Evolutionary conservation across 2,797 vertebrate species (phyloP), one percentile per base, ranked within the genome.

Genomic region (Telmatherina bonti): DNA sequence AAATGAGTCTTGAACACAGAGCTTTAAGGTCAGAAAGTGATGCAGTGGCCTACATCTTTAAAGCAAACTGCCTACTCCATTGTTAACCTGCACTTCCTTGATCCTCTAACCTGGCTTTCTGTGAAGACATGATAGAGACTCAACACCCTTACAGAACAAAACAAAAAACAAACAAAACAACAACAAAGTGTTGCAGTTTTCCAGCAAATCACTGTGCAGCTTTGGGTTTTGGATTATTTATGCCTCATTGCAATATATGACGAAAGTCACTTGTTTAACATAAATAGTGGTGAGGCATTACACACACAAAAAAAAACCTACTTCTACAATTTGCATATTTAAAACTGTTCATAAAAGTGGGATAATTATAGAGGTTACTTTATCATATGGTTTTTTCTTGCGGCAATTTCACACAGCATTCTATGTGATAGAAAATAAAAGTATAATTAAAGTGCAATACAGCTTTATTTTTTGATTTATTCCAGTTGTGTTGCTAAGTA

Each of bases 381-480:
- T 6, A 41, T 16, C 16, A 15, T 5, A 41, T 41, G 38, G 18
- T 15, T 6, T 1, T 16, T 18, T n/a, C 15, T 41, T 41, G 38
- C 6, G 38, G 38, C 38, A 41, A 41, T 41, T 7, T 41, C 38
- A 18, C 18, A 18, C 38, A 41, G 38, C 2, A 41, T 41, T 41
- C 38, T 41, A 5, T 18, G 12, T 15, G 13, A 15, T 38, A 38
- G 3, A 38, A 38, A 18, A 41, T 52, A 53, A 33, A 53, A 5
- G 5, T 27, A 8, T 18, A 22, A 36, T 36, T n/a, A n/a, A n/a
- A n/a, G n/a, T n/a, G n/a, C n/a, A n/a, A n/a, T n/a, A n/a, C n/a
- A n/a, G n/a, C n/a, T n/a, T n/a, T n/a, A 59, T 22, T 36, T 16
- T 15, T 52, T 27, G 31, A 63, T 22, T 70, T 57, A 45, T 36